A percentile compares a stretch with the other conserved stretches of the same genome.
phyloP scores from a whole-genome alignment of 2,888 invertebrate genomes.

The Scaptomyza polygonia region DNA sequence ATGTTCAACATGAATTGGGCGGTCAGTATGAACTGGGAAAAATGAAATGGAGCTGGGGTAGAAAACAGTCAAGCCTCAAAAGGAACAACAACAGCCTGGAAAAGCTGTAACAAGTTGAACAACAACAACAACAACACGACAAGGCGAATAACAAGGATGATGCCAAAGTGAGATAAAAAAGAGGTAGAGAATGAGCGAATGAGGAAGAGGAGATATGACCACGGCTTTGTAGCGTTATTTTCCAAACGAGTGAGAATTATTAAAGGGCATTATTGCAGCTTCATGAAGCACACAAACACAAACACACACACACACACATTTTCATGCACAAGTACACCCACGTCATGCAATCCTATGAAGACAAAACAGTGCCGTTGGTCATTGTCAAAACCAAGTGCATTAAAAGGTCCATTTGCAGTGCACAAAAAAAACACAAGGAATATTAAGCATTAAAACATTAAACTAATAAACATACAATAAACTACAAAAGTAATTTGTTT shows the following conservation, averaged over 20 bases:
- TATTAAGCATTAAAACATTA: background rate
- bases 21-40: slow-evolving; percentile 13
- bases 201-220: slow-evolving; percentile 41
- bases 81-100: slow-evolving; percentile 11
- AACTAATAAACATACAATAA: slow-evolving; percentile 13
- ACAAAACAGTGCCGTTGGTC: slow-evolving; percentile 29
- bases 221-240: slow-evolving; percentile 75
- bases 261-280: slow-evolving; percentile 82
- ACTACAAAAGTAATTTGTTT: no score
- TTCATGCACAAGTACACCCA: background rate
- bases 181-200: background rate
- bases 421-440: slow-evolving; percentile 12
- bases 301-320: slow-evolving; percentile 15
- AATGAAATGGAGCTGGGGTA: background rate
- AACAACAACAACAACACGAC: slow-evolving; percentile 11
- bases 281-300: slow-evolving; percentile 68
- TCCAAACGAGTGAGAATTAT: slow-evolving; percentile 82
- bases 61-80: slow-evolving; percentile 12
- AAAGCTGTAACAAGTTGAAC: slow-evolving; percentile 9
- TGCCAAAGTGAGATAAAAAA: slow-evolving; percentile 17
- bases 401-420: slow-evolving; percentile 25
- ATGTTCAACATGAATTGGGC: slow-evolving; percentile 71
- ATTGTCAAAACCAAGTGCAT: slow-evolving; percentile 64
- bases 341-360: background rate
- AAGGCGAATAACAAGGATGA: slow-evolving; percentile 4